Base-by-base conservation (phyloP, 2,888 invertebrate genomes). In the Leptinotarsa rubiginosa region DNA sequence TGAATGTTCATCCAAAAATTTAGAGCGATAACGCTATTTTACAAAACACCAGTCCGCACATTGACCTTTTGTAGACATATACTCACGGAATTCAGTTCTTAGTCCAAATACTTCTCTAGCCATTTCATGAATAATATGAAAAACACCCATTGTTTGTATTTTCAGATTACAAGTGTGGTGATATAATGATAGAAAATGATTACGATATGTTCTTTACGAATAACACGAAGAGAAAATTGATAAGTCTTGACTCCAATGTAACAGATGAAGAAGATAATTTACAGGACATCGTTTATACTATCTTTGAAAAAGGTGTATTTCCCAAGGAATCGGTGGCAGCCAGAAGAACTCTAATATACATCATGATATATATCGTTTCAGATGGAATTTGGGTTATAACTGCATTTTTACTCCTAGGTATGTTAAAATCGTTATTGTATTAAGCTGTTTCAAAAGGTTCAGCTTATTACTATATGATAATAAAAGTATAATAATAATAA, bases 351-450 rank as follows among this genome's bases (percentile, higher is more conserved):
- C 75, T 77, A 31, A 54, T 79, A 13, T 83, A 83, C 68, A 56
- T 84, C 47, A 15, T 75, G 12, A 41, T 77, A 41, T 83, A 81
- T 47, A 78, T 83, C 22, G 75, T 83, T 41, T 52, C 81, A 5
- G 85, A 86, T 78, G 75, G 74, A 0, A 64, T 83, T 10, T 86
- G 86, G 86, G 78, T 85, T 13, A 72, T 85, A 20, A 71, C 85
- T 41, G 77, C 85, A 5, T 77, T 85, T 22, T 78, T 82, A 50
- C 75, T 86, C 68, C 76, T 84, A 59, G 80, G 86, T 86, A 82
- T 22, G 56, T 56, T 56, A 20, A 20, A 20, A 20, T 20, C 1
- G 20, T 20, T 20, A 20, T 20, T 20, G 20, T 20, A 20, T 20
- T 20, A 2, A 20, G 20, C 20, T 20, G 20, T 20, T 20, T 20